Percentiles rank a stretch among this genome's conserved stretches.
Evolutionary conservation across 1,140 invertebrate species (phyloP).

Genomic region (Drosophila equinoxialis): DNA sequence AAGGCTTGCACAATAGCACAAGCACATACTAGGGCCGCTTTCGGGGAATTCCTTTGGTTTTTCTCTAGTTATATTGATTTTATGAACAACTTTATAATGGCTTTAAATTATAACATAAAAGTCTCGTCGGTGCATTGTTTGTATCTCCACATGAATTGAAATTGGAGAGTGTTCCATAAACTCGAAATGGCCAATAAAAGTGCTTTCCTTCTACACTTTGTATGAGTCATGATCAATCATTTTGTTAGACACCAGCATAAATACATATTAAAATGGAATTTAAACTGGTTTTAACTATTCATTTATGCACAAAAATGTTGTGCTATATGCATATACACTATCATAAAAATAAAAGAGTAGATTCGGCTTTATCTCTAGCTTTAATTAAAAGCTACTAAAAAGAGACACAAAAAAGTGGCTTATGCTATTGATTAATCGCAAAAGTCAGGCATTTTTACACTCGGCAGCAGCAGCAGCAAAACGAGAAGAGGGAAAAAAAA

Average conservation of each 20-base stretch:
- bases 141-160: no score
- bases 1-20: no score
- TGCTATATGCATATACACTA: constrained; percentile 43
- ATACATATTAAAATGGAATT: constrained; percentile 7
- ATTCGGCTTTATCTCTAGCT: constrained; percentile 58
- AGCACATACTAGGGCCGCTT: no score
- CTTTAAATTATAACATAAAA: background rate
- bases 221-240: constrained; percentile 8
- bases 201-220: constrained; percentile 1
- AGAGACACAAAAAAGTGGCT: constrained; percentile 38
- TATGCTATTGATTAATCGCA: constrained; percentile 65
- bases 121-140: background rate
- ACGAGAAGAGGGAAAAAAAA: constrained; percentile 32
- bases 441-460: constrained; percentile 58
- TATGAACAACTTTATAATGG: no score
- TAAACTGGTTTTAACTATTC: constrained; percentile 28
- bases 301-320: constrained; percentile 67
- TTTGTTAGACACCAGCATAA: constrained; percentile 5
- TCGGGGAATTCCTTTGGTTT: no score
- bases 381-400: constrained; percentile 77
- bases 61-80: no score
- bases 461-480: constrained; percentile 28
- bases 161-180: background rate
- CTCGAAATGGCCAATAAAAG: background rate
- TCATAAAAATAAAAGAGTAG: constrained; percentile 18